These are phyloP conservation scores for Struthidea cinerea DNA, from an alignment of 2,113 vertebrate genomes.

Conservation along the genomic window DNA sequence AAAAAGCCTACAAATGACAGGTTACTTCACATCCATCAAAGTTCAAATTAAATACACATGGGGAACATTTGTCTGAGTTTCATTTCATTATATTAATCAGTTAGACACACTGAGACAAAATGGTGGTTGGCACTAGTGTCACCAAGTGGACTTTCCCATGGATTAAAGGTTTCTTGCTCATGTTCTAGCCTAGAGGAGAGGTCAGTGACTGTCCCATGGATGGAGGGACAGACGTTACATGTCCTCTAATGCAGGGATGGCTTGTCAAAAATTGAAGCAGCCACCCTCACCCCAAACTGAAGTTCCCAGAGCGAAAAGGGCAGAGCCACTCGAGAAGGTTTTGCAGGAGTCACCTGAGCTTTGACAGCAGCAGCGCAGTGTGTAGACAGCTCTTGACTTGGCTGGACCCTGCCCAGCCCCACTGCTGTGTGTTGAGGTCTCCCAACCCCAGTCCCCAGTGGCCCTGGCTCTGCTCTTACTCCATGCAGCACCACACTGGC, in stretches of 20 bases:
- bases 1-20: background rate
- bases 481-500: background rate
- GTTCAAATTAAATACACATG: background rate
- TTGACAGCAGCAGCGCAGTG: background rate
- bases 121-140: background rate
- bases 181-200: background rate
- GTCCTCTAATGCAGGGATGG: background rate
- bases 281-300: background rate
- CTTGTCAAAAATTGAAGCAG: background rate
- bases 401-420: background rate
- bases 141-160: background rate
- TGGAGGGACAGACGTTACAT: background rate
- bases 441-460: background rate
- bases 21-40: background rate
- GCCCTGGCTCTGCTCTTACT: background rate
- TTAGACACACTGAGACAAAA: background rate
- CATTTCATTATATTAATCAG: background rate
- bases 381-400: fast-evolving
- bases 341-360: background rate
- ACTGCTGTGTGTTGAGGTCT: fast-evolving
- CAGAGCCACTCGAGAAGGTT: background rate
- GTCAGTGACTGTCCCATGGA: background rate
- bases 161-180: background rate
- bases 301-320: background rate
- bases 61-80: background rate